Evolutionary conservation across 2,888 invertebrate genomes (phyloP).

Genomic region (Caenorhabditis wallacei): DNA sequence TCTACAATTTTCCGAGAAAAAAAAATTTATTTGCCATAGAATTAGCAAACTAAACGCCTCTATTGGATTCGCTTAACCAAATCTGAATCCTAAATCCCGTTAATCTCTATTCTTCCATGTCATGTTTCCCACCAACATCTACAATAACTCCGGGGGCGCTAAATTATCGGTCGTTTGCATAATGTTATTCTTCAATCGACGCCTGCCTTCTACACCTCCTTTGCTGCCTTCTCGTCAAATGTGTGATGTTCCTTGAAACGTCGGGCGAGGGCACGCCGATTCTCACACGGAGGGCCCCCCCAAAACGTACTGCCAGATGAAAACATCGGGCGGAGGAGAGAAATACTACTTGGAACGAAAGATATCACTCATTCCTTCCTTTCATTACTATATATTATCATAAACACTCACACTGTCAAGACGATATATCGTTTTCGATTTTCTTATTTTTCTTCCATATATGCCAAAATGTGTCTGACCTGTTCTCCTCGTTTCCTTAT

Average conservation of each 20-base stretch:
- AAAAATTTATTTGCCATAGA: too few relatives aligned
- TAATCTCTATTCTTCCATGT: conserved; percentile 24
- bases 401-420: conserved; percentile 12
- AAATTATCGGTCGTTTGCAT: conserved; percentile 64
- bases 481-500: conserved; percentile 6
- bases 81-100: conserved; percentile 26
- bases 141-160: conserved; percentile 30
- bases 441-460: not conserved
- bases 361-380: conserved; percentile 30
- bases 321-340: conserved; percentile 24
- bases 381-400: conserved; percentile 35
- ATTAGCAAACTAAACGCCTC: conserved; percentile 3
- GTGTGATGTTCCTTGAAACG: conserved; percentile 49
- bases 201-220: conserved; percentile 17
- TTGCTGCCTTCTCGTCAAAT: conserved; percentile 17
- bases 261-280: conserved; percentile 30
- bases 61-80: not conserved
- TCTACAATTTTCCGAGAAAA: too few relatives aligned
- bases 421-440: conserved; percentile 18
- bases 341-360: conserved; percentile 44
- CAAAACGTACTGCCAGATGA: conserved; percentile 21
- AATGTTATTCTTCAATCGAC: conserved; percentile 54
- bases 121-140: conserved; percentile 43
- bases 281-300: conserved; percentile 38
- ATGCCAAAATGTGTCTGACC: conserved; percentile 34